Base-by-base conservation (phyloP, 1,140 invertebrate genomes). In the Polypedilum pembai region DNA sequence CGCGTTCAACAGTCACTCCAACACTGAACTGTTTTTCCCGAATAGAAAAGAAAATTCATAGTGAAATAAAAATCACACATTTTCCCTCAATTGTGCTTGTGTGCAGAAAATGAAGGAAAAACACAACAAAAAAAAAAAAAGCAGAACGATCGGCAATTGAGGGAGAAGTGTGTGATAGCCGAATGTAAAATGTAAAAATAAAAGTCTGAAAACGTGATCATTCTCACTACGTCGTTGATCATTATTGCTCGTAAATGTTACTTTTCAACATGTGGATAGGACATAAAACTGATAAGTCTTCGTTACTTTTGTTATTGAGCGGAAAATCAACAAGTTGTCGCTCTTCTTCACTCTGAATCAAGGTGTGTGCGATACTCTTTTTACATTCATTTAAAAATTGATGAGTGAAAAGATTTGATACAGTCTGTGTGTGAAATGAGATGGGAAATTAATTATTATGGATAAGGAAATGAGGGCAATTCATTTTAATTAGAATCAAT, bases 1-100 rank as follows among this genome's bases (percentile, higher is more conserved):
- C 65, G 65, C 65, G 65, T 69, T 21, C 65, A 69, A 69, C 65
- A 21, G 65, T 20, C 20, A 20, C 65, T 69, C 65, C 65, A 69
- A 69, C 65, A 69, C 65, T 69, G 18, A 69, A 69, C n/a, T 56
- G 10, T 56, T 56, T 18, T 18, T 69, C 17, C 17, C 17, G 20
- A 20, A 18, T 18, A 20, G 65, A 69, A 69, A 21, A 18, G 5
- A n/a, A 18, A 18, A 18, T 69, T 69, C 65, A 69, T 18, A 69
- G 45, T 56, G 45, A 56, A 69, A 69, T n/a, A 56, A 12, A 56
- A 12, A 56, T 56, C 45, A n/a, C 45, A 56, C 12, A 56, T 56
- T 56, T 56, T 56, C 45, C 12, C n/a, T 56, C n/a, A 56, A 12
- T 33, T 33, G 24, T 33, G 24, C 24, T 33, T 56, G n/a, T 56